Base-by-base conservation (phyloP, 2,888 invertebrate genomes). In the Scaeva pyrastri region DNA sequence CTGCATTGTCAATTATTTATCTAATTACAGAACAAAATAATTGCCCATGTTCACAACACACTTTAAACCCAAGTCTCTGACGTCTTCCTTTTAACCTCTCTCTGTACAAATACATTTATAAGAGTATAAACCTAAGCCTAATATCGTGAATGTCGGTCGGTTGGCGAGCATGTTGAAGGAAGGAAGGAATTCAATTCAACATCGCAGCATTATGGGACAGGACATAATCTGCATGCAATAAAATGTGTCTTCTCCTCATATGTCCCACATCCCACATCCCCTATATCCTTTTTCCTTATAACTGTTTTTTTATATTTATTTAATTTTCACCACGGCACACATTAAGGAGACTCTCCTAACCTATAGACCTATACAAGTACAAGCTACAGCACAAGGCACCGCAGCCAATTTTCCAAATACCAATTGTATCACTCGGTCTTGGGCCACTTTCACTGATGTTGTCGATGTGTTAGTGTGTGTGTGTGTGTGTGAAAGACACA, bases 291-390 rank as follows among this genome's bases (percentile, higher is more conserved):
- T 64, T 52, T 72, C 16, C 43, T 45, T 45, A n/a, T 31, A n/a
- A n/a, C n/a, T n/a, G 21, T 8, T 48, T 12, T 7, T 72, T 23
- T 56, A 6, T 19, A 41, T 36, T n/a, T n/a, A n/a, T n/a, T n/a
- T n/a, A n/a, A n/a, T n/a, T 19, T 16, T 50, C 60, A 60, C 31
- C 39, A 68, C 45, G 68, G 52, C 45, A 41, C 19, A 26, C 11
- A 41, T 16, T 36, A 21, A 50, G 14, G n/a, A 43, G 11, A 58
- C 68, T 56, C 62, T 77, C 48, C 36, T 85, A 85, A 85, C 85
- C 85, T 64, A 85, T 50, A 80, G 85, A 85, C 85, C 81, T 76
- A n/a, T n/a, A n/a, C n/a, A n/a, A n/a, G n/a, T n/a, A 81, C n/a
- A 81, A 31, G 31, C 31, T 5, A 77, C n/a, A 81, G 39, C 16